Evolutionary conservation across 2,797 vertebrate species (phyloP).

Genomic region (Uromys caudimaculatus): DNA sequence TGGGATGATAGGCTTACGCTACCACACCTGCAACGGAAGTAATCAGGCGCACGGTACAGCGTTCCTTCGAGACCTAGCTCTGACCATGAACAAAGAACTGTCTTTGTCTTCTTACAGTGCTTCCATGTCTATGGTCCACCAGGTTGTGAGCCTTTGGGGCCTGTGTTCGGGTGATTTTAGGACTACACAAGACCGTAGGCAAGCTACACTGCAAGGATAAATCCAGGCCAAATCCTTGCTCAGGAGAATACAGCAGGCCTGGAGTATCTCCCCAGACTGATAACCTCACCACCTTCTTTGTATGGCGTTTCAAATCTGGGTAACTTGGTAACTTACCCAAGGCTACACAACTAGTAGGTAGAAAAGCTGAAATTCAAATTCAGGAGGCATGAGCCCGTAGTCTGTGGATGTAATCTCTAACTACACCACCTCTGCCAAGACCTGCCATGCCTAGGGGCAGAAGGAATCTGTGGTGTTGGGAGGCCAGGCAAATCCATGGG

Average conservation of each 20-base stretch:
- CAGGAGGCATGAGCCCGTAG: background rate
- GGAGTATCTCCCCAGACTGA: background rate
- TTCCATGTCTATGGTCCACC: fast-evolving
- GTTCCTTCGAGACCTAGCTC: background rate
- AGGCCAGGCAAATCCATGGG: background rate
- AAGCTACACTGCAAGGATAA: background rate
- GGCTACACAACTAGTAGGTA: background rate
- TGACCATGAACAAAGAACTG: background rate
- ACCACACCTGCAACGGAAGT: background rate
- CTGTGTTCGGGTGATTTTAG: background rate
- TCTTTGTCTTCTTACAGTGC: background rate
- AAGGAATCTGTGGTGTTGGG: background rate
- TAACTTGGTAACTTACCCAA: background rate
- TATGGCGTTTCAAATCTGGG: background rate
- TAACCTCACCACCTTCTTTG: background rate
- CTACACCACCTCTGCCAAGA: background rate
- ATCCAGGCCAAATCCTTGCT: background rate
- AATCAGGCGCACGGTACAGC: background rate
- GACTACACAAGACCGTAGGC: background rate
- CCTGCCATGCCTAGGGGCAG: background rate
- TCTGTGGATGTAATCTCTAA: background rate
- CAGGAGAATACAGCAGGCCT: background rate
- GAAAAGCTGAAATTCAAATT: background rate
- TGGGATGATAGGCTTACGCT: background rate
- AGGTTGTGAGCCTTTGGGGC: background rate